Evolutionary conservation across 2,113 vertebrate species (phyloP).

Genomic region (human (Homo sapiens)): DNA sequence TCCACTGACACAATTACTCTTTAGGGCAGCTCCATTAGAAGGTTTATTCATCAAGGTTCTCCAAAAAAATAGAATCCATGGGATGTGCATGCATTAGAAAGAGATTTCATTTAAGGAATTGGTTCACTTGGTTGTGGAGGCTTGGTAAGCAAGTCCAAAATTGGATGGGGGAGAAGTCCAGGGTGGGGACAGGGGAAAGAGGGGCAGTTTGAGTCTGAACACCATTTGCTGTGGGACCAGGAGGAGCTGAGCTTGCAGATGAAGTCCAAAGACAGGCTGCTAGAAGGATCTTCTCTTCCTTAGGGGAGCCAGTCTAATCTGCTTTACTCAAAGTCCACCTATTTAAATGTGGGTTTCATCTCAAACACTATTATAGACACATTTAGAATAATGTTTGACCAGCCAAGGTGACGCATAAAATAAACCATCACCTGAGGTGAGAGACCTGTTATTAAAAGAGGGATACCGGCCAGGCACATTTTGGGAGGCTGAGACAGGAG

Average conservation of each 20-base stretch:
- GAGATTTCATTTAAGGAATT: no score
- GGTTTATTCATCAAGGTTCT: background rate
- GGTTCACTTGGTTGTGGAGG: background rate
- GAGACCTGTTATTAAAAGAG: no score
- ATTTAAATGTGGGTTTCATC: background rate
- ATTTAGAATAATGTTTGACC: background rate
- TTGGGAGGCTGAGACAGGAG: no score
- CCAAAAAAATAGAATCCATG: background rate
- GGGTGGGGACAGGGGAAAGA: background rate
- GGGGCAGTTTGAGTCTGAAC: fast-evolving
- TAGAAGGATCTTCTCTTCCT: fast-evolving
- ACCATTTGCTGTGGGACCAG: fast-evolving
- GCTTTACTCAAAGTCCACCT: background rate
- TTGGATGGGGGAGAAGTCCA: fast-evolving
- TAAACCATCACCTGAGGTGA: no score
- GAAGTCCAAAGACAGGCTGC: background rate
- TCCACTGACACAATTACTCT: background rate
- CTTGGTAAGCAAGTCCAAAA: background rate
- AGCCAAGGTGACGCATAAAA: background rate
- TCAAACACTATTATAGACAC: background rate
- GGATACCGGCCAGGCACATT: no score
- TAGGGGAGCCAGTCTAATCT: fast-evolving
- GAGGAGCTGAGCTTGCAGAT: fast-evolving
- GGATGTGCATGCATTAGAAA: background rate
- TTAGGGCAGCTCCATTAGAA: background rate